Conservation (phyloP, 2,797 vertebrate species). For the Cryptoprocta ferox region DNA sequence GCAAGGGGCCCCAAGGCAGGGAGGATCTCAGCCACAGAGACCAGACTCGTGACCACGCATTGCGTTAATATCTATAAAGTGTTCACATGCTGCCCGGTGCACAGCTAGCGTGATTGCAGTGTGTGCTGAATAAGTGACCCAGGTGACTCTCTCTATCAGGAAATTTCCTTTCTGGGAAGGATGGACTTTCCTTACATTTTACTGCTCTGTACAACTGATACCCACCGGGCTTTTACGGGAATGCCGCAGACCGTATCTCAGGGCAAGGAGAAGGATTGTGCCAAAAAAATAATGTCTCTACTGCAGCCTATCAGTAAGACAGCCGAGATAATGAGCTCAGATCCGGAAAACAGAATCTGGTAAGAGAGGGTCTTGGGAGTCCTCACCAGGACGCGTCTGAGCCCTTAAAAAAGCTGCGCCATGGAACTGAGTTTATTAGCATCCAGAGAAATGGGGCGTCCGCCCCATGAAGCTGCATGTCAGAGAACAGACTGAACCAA, state of each 20-base stretch:
- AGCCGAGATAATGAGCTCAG: background rate
- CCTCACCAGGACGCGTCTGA: background rate
- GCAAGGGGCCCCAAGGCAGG: background rate
- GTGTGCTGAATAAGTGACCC: background rate
- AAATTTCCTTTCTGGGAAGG: background rate
- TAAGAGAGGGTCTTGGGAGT: background rate
- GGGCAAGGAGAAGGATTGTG: background rate
- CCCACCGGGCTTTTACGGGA: background rate
- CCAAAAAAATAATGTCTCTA: background rate
- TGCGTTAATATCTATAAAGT: background rate
- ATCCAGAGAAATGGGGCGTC: background rate
- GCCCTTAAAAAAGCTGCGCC: background rate
- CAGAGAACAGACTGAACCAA: accelerated
- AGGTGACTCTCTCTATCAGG: background rate
- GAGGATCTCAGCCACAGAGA: background rate
- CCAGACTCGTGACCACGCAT: background rate
- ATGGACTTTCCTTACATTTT: background rate
- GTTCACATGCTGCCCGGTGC: background rate
- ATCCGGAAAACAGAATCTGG: background rate
- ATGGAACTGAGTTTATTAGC: background rate
- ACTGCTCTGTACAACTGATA: background rate
- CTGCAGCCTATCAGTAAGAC: background rate
- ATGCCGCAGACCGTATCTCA: accelerated
- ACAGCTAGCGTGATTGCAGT: accelerated
- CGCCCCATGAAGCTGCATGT: accelerated